phyloP scores from a whole-genome alignment of 2,888 invertebrate species.

The Volucella inanis region DNA sequence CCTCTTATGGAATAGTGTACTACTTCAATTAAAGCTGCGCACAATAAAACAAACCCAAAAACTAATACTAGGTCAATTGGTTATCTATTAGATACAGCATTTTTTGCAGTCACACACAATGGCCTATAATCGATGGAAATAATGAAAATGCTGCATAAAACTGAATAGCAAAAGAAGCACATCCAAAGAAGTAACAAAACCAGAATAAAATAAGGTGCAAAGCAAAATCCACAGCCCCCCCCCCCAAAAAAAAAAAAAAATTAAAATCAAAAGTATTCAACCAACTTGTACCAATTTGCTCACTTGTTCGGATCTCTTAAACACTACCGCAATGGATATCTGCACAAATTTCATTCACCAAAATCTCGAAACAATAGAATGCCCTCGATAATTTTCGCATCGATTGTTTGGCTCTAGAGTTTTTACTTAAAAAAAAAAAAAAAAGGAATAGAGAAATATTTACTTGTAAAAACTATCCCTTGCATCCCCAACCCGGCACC shows the following conservation, averaged over 20 bases:
- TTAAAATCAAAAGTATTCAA: slow-evolving; percentile 47
- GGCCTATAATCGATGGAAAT: slow-evolving; percentile 39
- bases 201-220: background rate
- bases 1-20: too few species aligned
- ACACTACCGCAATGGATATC: slow-evolving; percentile 68
- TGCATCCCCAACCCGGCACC: too few species aligned
- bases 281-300: background rate
- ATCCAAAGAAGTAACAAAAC: background rate
- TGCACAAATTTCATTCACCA: slow-evolving; percentile 69
- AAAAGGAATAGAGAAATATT: too few species aligned
- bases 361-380: slow-evolving; percentile 67
- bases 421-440: slow-evolving; percentile 28
- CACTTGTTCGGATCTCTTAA: slow-evolving; percentile 31
- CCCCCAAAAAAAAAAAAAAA: slow-evolving; percentile 33
- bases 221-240: background rate
- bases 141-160: slow-evolving; percentile 66
- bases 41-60: slow-evolving; percentile 31
- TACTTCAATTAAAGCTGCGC: slow-evolving; percentile 38
- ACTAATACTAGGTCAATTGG: slow-evolving; percentile 62
- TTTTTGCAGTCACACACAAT: slow-evolving; percentile 16
- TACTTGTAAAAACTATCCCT: too few species aligned
- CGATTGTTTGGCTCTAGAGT: slow-evolving; percentile 47
- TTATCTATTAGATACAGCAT: slow-evolving; percentile 58
- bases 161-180: slow-evolving; percentile 38
- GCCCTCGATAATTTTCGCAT: slow-evolving; percentile 66